Conservation (phyloP, 1,140 invertebrate species). For the Centruroides vittatus region DNA sequence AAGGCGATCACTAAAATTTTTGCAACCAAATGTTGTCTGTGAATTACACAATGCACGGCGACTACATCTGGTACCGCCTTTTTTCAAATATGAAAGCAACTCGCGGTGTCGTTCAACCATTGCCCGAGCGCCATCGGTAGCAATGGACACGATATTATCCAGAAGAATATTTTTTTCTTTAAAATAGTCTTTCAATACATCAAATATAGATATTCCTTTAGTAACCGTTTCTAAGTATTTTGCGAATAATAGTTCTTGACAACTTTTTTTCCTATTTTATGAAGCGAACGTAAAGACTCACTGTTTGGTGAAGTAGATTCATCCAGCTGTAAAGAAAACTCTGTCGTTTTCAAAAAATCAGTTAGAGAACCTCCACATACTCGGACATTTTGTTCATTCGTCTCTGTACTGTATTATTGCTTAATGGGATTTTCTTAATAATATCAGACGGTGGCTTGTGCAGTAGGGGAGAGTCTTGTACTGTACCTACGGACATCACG, state of each 20-base stretch:
- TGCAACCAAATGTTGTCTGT: slow-evolving; percentile 14
- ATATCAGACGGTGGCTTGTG: slow-evolving; percentile 8
- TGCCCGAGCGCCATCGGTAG: slow-evolving; percentile 25
- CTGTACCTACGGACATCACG: no score
- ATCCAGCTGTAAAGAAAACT: slow-evolving; percentile 16
- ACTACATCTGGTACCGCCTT: slow-evolving; percentile 17
- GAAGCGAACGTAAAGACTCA: slow-evolving; percentile 11
- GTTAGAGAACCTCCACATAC: slow-evolving; percentile 4
- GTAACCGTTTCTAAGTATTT: slow-evolving; percentile 11
- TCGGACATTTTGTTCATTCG: slow-evolving; percentile 7
- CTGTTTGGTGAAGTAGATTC: slow-evolving; percentile 17
- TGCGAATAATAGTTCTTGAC: slow-evolving; percentile 7
- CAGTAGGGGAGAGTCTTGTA: no score
- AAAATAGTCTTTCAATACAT: slow-evolving; percentile 23
- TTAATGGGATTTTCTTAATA: slow-evolving; percentile 10
- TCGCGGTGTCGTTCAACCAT: slow-evolving; percentile 9
- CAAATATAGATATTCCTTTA: no score
- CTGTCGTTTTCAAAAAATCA: slow-evolving; percentile 6
- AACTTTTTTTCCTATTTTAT: slow-evolving; percentile 6
- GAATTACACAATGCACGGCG: slow-evolving; percentile 15
- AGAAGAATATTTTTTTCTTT: slow-evolving; percentile 21
- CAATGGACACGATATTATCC: slow-evolving; percentile 23
- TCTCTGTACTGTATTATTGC: slow-evolving; percentile 14
- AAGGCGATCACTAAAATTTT: slow-evolving; percentile 13
- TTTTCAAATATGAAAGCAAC: slow-evolving; percentile 23